These are phyloP conservation scores for Python bivittatus DNA, from an alignment of 2,113 vertebrate genomes.

Conservation along the genomic window DNA sequence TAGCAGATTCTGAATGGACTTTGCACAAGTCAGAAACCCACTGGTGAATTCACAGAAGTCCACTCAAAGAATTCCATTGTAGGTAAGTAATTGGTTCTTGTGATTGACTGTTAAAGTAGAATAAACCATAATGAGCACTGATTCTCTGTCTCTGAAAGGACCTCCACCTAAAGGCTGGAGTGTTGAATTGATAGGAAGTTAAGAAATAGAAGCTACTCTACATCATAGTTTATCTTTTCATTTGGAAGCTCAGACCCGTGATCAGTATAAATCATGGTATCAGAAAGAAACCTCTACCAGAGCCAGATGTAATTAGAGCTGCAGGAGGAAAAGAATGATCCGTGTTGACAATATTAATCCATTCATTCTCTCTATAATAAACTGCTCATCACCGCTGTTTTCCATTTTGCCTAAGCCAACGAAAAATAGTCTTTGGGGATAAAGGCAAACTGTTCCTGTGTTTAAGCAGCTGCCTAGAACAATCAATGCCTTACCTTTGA, in stretches of 20 bases:
- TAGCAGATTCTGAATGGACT: not conserved
- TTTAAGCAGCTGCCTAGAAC: conserved; percentile 15
- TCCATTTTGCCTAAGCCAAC: not conserved
- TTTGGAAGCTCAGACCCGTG: not conserved
- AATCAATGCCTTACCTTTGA: not conserved
- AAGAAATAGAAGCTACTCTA: not conserved
- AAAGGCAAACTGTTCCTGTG: not conserved
- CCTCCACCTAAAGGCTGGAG: not conserved
- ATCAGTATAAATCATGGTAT: not conserved
- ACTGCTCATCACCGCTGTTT: not conserved
- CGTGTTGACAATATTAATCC: not conserved
- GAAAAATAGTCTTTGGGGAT: not conserved
- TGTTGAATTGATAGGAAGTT: not conserved
- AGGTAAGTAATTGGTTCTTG: not conserved
- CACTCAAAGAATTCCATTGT: not conserved
- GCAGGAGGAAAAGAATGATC: not conserved
- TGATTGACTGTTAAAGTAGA: not conserved
- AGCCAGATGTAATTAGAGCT: not conserved
- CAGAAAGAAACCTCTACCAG: not conserved
- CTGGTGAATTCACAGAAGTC: not conserved
- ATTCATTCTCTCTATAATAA: not conserved
- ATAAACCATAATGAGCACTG: not conserved
- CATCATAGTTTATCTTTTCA: not conserved
- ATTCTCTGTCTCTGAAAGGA: not conserved
- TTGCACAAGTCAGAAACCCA: not conserved